phyloP scores from a whole-genome alignment of 2,113 vertebrate genomes.

The Xerus inauris region DNA sequence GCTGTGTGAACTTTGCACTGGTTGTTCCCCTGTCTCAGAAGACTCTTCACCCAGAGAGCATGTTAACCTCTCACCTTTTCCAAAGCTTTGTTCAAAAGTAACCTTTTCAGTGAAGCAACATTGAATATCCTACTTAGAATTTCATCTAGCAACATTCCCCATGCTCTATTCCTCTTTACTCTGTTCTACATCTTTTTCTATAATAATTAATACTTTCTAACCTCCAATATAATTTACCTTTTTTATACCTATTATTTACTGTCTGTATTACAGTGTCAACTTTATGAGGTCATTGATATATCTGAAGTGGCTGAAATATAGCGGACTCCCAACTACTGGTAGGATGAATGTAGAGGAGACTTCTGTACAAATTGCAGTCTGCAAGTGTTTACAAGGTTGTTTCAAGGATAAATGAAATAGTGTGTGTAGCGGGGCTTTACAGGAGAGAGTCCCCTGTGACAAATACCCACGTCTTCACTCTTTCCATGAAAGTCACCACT shows the following conservation, averaged over 20 bases:
- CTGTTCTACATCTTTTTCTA: not conserved
- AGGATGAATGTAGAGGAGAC: not conserved
- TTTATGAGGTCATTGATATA: constrained; percentile 23
- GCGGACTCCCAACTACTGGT: not conserved
- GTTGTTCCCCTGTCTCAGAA: not conserved
- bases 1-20: not conserved
- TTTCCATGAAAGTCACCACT: not conserved
- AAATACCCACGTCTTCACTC: not conserved
- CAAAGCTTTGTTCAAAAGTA: not conserved
- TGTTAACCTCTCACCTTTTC: not conserved
- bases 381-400: not conserved
- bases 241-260: constrained; percentile 20
- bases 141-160: not conserved
- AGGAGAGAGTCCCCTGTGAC: not conserved
- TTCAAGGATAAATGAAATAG: not conserved
- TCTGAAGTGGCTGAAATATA: constrained; percentile 3
- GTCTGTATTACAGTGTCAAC: not conserved
- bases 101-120: not conserved
- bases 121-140: not conserved
- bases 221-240: not conserved
- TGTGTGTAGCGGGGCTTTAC: not conserved
- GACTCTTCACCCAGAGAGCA: not conserved
- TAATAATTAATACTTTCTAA: not conserved
- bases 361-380: not conserved
- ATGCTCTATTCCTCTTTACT: not conserved